Evolutionary conservation across 2,888 invertebrate species (phyloP).

Genomic region (Nudaria mundana): DNA sequence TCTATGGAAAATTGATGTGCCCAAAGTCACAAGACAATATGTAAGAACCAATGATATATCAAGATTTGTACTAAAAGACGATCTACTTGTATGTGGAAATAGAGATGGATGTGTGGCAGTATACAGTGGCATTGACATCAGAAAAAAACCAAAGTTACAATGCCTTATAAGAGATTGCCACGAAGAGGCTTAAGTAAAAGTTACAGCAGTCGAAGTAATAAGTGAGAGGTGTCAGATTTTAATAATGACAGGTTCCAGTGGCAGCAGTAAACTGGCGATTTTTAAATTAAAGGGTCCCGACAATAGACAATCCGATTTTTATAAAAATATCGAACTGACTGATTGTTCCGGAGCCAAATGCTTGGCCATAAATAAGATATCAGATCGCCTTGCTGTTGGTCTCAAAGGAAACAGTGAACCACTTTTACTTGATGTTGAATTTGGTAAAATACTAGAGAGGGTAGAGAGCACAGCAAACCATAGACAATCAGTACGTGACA

Average conservation of each 20-base stretch:
- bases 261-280: slow-evolving; percentile 41
- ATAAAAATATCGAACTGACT: slow-evolving; percentile 33
- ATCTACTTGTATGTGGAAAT: slow-evolving; percentile 64
- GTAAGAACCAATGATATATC: slow-evolving; percentile 71
- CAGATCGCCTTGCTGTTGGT: slow-evolving; percentile 58
- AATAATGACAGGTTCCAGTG: slow-evolving; percentile 49
- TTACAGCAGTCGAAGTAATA: slow-evolving; percentile 60
- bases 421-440: slow-evolving; percentile 58
- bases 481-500: slow-evolving; percentile 52
- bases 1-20: slow-evolving; percentile 57
- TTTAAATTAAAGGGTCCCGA: slow-evolving; percentile 13
- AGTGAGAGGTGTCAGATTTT: slow-evolving; percentile 27
- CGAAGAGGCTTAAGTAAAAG: slow-evolving; percentile 54
- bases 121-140: slow-evolving; percentile 39
- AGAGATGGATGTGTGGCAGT: slow-evolving; percentile 66
- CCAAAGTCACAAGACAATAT: slow-evolving; percentile 53
- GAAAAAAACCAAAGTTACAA: slow-evolving; percentile 41
- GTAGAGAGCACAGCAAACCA: slow-evolving; percentile 32
- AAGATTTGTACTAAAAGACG: slow-evolving; percentile 58
- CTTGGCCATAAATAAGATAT: slow-evolving; percentile 40
- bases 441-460: slow-evolving; percentile 39
- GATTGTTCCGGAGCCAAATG: slow-evolving; percentile 51
- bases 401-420: slow-evolving; percentile 62
- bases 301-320: slow-evolving; percentile 8
- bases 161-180: slow-evolving; percentile 57